A percentile compares a stretch with the other conserved stretches of the same genome.
Conservation (phyloP, 1,140 invertebrate genomes). For the Drosophila miranda region DNA sequence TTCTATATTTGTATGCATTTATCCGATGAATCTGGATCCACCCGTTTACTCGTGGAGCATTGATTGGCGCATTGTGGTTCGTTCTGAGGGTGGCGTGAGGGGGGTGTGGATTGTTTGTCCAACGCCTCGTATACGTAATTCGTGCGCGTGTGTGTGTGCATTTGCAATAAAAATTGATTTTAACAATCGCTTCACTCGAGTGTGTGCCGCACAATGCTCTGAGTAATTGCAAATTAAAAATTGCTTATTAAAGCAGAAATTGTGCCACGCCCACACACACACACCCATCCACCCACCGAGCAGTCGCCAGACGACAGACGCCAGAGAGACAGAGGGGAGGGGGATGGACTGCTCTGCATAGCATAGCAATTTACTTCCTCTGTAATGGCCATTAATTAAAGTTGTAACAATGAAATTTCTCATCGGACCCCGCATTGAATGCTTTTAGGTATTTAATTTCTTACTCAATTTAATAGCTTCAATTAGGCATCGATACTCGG, state of each 20-base stretch:
- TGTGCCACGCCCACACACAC: slow-evolving; percentile 2
- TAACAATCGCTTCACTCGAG: slow-evolving; percentile 41
- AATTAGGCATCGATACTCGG: slow-evolving; percentile 20
- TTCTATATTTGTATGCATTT: slow-evolving; percentile 6
- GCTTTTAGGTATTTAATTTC: slow-evolving; percentile 54
- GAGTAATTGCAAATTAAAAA: slow-evolving; percentile 80
- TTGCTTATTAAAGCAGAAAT: slow-evolving; percentile 76
- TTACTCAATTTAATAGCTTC: slow-evolving; percentile 55
- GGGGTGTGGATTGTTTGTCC: slow-evolving; percentile 46
- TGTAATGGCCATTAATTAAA: slow-evolving; percentile 72
- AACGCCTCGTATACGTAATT: slow-evolving; percentile 72
- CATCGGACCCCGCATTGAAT: slow-evolving; percentile 39
- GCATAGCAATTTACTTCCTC: slow-evolving; percentile 52
- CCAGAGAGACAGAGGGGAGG: too few relatives aligned
- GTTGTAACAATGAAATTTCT: slow-evolving; percentile 68
- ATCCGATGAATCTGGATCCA: neutral
- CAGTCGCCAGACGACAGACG: neutral
- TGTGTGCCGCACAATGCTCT: slow-evolving; percentile 43
- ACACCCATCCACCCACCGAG: neutral
- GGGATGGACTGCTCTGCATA: slow-evolving; percentile 30
- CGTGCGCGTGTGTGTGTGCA: slow-evolving; percentile 61
- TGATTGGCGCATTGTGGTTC: slow-evolving; percentile 62
- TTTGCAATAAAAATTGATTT: slow-evolving; percentile 75
- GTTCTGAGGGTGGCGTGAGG: slow-evolving; percentile 24
- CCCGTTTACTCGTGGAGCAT: slow-evolving; percentile 20